A percentile compares a stretch with the other conserved stretches of the same genome.
Conservation (phyloP, 2,797 vertebrate genomes). For the Rhinophrynus dorsalis region DNA sequence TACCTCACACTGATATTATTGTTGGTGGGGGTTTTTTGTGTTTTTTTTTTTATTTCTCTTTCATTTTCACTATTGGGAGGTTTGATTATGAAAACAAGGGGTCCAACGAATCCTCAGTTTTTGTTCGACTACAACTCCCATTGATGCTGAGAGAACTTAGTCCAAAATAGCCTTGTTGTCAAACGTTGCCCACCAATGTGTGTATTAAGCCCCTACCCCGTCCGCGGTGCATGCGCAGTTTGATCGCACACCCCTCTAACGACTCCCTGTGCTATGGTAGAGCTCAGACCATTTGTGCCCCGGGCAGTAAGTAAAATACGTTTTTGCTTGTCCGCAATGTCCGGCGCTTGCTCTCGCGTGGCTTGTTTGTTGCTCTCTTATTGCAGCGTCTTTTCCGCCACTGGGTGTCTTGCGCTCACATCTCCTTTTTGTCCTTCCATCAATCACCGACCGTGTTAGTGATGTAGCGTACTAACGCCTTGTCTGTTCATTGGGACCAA, state of each 20-base stretch:
- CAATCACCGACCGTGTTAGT: slow-evolving; percentile 22
- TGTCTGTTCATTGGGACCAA: too few species aligned
- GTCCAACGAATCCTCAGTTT: too few species aligned
- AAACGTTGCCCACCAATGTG: neutral
- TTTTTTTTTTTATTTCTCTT: too few species aligned
- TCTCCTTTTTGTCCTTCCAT: neutral
- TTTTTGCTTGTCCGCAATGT: neutral
- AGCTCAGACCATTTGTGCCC: slow-evolving; percentile 17
- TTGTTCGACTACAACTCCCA: too few species aligned
- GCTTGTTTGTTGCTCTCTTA: neutral
- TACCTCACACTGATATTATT: too few species aligned
- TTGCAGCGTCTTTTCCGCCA: neutral
- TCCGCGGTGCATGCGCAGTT: neutral
- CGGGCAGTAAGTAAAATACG: slow-evolving; percentile 33
- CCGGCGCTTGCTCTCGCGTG: neutral
- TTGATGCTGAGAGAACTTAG: too few species aligned
- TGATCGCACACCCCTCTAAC: neutral
- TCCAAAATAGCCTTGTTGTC: too few species aligned
- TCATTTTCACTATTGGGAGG: too few species aligned
- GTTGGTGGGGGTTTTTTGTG: too few species aligned
- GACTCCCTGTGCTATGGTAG: slow-evolving; percentile 2
- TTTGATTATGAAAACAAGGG: slow-evolving; percentile 9
- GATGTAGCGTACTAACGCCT: too few species aligned
- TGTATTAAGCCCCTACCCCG: neutral
- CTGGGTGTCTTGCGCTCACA: neutral